These are phyloP conservation scores for Carcharodon carcharias DNA, from an alignment of 2,797 vertebrate species.

Conservation along the genomic window DNA sequence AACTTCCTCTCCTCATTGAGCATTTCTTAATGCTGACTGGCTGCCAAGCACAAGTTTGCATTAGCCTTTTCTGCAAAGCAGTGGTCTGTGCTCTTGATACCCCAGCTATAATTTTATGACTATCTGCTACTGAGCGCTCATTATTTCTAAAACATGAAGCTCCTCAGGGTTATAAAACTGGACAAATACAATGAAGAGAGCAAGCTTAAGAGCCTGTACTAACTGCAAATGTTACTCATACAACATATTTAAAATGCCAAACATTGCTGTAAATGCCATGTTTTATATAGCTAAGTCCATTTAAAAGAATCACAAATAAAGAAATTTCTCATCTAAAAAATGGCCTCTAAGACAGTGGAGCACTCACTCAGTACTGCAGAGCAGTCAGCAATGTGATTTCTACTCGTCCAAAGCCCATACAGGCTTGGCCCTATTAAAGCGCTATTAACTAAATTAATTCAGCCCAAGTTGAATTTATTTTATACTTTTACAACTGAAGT, in stretches of 20 bases:
- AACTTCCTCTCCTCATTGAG: conserved; percentile 40
- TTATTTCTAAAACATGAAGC: background rate
- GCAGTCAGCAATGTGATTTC: background rate
- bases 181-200: background rate
- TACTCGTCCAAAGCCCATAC: background rate
- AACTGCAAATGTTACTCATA: background rate
- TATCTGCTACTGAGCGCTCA: background rate
- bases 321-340: no score
- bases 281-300: background rate
- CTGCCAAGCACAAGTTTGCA: conserved; percentile 36
- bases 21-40: conserved; percentile 38
- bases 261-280: background rate
- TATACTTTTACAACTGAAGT: background rate
- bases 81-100: background rate
- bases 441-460: background rate
- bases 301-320: background rate
- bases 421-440: background rate
- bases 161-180: background rate
- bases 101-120: background rate
- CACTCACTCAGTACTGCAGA: no score
- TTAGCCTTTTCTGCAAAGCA: background rate
- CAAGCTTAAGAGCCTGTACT: background rate
- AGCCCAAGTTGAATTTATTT: background rate
- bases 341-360: no score
- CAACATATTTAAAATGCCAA: background rate